A percentile compares a stretch with the other conserved stretches of the same genome.
phyloP scores from a whole-genome alignment of 2,888 invertebrate genomes.

The Proisotoma minuta region DNA sequence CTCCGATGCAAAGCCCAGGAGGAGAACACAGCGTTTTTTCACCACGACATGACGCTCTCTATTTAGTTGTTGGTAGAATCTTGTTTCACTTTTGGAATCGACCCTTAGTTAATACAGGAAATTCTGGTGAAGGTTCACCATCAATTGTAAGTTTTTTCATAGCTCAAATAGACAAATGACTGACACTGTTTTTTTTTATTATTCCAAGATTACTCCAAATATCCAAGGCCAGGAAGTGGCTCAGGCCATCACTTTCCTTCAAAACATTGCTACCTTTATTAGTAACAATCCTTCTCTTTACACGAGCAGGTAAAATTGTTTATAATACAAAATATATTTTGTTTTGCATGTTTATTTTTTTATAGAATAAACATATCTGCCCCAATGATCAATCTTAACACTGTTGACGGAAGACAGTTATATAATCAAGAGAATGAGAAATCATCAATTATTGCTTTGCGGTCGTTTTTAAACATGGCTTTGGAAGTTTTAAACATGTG shows the following conservation, averaged over 20 bases:
- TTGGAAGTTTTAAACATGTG: conserved; percentile 89
- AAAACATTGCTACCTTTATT: conserved; percentile 39
- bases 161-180: neutral
- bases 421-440: conserved; percentile 39
- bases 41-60: conserved; percentile 88
- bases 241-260: conserved; percentile 42
- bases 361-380: neutral
- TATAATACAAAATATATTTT: neutral
- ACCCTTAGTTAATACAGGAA: conserved; percentile 51
- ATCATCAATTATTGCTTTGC: conserved; percentile 70
- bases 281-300: conserved; percentile 43
- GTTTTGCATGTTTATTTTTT: no score
- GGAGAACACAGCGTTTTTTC: conserved; percentile 54
- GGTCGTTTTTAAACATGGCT: conserved; percentile 67
- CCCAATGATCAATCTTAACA: conserved; percentile 19
- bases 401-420: conserved; percentile 21
- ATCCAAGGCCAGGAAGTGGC: conserved; percentile 43
- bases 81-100: conserved; percentile 83
- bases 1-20: conserved; percentile 35
- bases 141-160: conserved; percentile 39
- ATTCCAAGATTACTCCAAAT: conserved; percentile 40
- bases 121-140: conserved; percentile 18
- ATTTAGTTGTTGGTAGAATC: conserved; percentile 82
- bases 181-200: conserved; percentile 11
- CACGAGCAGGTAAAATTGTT: conserved; percentile 32